A percentile compares a stretch with the other conserved stretches of the same genome.
Conservation (phyloP, 2,888 invertebrate species). For the Monochamus alternatus region DNA sequence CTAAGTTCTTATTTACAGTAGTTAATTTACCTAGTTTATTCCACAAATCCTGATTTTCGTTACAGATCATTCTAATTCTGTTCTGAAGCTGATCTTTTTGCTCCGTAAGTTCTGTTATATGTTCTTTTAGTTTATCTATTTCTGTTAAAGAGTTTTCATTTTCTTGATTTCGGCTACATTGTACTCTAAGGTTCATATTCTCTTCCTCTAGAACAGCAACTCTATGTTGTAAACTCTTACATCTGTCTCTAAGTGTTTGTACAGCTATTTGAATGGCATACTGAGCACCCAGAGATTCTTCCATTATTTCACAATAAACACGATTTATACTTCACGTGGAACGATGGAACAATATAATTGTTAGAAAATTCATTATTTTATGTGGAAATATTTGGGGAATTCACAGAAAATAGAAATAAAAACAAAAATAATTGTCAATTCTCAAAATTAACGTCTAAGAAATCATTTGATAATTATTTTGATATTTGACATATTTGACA, state of each 20-base stretch:
- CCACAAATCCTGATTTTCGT: conserved; percentile 88
- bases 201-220: conserved; percentile 83
- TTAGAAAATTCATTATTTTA: not conserved
- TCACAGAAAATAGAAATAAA: not conserved
- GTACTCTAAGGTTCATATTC: conserved; percentile 77
- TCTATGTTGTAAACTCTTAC: conserved; percentile 82
- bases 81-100: conserved; percentile 85
- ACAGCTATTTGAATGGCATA: conserved; percentile 83
- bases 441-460: too few relatives aligned
- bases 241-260: conserved; percentile 87
- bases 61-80: conserved; percentile 86
- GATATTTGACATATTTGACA: too few relatives aligned
- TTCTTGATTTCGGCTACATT: conserved; percentile 62
- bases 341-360: not conserved
- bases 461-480: too few relatives aligned
- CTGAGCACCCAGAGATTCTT: conserved; percentile 67
- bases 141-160: conserved; percentile 56
- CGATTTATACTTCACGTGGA: not conserved
- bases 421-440: not conserved
- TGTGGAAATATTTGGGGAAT: not conserved
- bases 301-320: conserved; percentile 56
- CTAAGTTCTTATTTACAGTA: conserved; percentile 74
- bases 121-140: conserved; percentile 55
- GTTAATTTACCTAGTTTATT: conserved; percentile 79
- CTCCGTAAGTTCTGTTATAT: conserved; percentile 79